Evolutionary conservation across 2,888 invertebrate genomes (phyloP).

Genomic region (Subacronicta megacephala): DNA sequence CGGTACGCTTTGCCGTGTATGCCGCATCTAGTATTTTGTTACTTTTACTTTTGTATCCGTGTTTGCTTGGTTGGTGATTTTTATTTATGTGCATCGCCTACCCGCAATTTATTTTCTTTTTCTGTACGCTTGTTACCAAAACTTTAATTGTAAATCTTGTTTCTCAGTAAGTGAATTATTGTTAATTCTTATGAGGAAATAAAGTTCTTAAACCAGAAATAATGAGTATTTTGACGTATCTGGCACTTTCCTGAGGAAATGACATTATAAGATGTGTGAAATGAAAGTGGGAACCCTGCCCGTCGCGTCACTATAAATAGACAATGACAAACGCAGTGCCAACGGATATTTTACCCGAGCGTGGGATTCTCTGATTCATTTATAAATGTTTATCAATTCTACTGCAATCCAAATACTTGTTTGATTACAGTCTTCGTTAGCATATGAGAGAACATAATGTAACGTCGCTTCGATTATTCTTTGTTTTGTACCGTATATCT

Average conservation of each 20-base stretch:
- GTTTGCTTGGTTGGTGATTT: too few species aligned
- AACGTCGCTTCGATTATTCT: slow-evolving; percentile 6
- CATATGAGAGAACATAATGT: neutral
- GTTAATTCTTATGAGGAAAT: too few species aligned
- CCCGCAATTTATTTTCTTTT: too few species aligned
- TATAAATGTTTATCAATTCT: slow-evolving; percentile 43
- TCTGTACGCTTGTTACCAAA: too few species aligned
- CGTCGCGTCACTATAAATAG: slow-evolving; percentile 44
- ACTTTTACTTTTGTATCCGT: too few species aligned
- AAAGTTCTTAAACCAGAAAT: too few species aligned
- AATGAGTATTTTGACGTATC: slow-evolving; percentile 7
- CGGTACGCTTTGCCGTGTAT: too few species aligned
- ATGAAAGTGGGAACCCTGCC: slow-evolving; percentile 46
- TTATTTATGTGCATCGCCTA: too few species aligned
- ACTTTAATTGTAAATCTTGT: too few species aligned
- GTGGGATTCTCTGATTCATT: slow-evolving; percentile 56
- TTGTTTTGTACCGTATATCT: neutral
- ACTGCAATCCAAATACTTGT: slow-evolving; percentile 32
- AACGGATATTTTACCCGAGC: slow-evolving; percentile 49
- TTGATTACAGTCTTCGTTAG: slow-evolving; percentile 20
- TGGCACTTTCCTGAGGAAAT: slow-evolving; percentile 33
- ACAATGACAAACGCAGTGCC: slow-evolving; percentile 48
- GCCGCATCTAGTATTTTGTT: too few species aligned
- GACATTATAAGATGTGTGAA: slow-evolving; percentile 27
- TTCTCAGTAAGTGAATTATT: too few species aligned